phyloP scores from a whole-genome alignment of 2,113 vertebrate genomes.

The Poicephalus meyeri region DNA sequence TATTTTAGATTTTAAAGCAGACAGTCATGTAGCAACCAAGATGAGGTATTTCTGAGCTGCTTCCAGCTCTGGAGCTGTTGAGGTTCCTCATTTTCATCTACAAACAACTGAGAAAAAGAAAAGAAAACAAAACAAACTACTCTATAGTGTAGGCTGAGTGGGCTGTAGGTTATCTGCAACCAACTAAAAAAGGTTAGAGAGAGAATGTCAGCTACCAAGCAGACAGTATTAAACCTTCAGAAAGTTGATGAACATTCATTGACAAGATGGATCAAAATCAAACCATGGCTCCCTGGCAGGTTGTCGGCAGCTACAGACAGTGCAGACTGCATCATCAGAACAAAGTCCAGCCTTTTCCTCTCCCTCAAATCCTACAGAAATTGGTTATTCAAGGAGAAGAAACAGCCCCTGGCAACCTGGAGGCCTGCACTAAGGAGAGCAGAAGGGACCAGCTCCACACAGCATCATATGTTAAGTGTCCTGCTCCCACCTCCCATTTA shows the following conservation, averaged over 20 bases:
- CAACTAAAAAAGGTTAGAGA: constrained; percentile 17
- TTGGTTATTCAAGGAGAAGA: not conserved
- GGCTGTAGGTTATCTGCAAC: constrained; percentile 12
- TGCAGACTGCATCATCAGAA: not conserved
- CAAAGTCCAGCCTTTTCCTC: not conserved
- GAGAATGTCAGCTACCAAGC: constrained; percentile 20
- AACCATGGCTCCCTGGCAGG: not conserved
- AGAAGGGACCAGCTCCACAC: not conserved
- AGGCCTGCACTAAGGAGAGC: not conserved
- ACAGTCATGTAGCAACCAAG: not conserved
- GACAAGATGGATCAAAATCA: constrained; percentile 23
- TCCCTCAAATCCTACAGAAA: constrained; percentile 13
- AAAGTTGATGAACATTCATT: constrained; percentile 53
- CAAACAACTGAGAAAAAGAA: constrained; percentile 12
- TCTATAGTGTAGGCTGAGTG: not conserved
- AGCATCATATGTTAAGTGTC: not conserved
- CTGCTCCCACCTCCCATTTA: not conserved
- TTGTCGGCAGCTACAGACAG: not conserved
- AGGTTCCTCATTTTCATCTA: constrained; percentile 34
- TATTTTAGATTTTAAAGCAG: constrained; percentile 6
- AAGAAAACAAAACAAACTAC: not conserved
- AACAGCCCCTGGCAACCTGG: not conserved
- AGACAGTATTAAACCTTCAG: constrained; percentile 15
- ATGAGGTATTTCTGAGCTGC: not conserved
- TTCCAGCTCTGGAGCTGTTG: not conserved